Evolutionary conservation across 2,797 vertebrate genomes (phyloP).

Genomic region (Agapornis canus): DNA sequence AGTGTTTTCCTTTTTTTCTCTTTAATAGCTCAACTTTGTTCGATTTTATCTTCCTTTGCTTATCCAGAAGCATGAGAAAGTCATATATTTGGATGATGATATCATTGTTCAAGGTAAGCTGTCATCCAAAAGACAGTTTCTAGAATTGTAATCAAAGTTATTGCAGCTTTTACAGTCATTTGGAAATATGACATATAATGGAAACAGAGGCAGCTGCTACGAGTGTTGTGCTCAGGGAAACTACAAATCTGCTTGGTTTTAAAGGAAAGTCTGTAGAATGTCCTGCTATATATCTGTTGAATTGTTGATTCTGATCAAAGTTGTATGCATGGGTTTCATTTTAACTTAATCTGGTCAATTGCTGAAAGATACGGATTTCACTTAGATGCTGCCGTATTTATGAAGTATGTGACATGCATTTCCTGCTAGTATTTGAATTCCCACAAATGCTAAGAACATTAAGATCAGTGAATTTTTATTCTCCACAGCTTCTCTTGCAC

Average conservation of each 20-base stretch:
- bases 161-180: not conserved
- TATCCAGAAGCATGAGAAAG: conserved; percentile 85
- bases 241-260: not conserved
- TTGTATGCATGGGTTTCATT: not conserved
- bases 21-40: conserved; percentile 92
- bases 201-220: not conserved
- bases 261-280: not conserved
- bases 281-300: not conserved
- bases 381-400: not conserved
- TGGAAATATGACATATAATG: not conserved
- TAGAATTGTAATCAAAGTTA: not conserved
- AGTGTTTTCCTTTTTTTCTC: not conserved
- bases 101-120: conserved; percentile 92
- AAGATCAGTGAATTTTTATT: not conserved
- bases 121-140: not conserved
- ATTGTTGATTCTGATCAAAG: not conserved
- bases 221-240: not conserved
- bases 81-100: conserved; percentile 96
- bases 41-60: conserved; percentile 94
- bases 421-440: not conserved
- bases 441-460: not conserved
- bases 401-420: not conserved
- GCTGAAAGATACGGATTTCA: not conserved
- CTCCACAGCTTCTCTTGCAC: not conserved
- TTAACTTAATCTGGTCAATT: not conserved